Conservation (phyloP, 2,888 invertebrate species). For the Mallateleia sp. region DNA sequence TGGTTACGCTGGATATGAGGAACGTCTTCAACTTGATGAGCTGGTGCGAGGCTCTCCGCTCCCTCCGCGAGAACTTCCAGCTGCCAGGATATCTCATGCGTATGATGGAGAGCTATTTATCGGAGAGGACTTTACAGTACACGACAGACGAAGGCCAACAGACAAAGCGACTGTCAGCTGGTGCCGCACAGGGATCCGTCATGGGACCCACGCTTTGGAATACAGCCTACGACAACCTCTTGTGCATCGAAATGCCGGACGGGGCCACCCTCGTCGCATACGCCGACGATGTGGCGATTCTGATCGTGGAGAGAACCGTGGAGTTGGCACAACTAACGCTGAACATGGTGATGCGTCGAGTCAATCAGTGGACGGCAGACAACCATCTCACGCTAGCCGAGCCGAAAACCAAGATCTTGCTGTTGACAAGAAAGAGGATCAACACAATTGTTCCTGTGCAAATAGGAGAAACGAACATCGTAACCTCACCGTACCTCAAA, state of each 20-base stretch:
- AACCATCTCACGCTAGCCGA: not conserved
- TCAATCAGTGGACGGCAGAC: not conserved
- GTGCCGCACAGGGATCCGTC: slow-evolving; percentile 73
- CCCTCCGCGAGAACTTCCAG: not conserved
- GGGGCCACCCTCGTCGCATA: not conserved
- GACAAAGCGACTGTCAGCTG: slow-evolving; percentile 48
- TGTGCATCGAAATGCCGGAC: not conserved
- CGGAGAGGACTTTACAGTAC: slow-evolving; percentile 47
- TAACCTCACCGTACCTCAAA: not conserved
- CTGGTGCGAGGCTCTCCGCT: slow-evolving; percentile 63
- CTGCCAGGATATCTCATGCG: not conserved
- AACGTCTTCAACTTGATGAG: slow-evolving; percentile 75
- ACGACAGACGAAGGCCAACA: slow-evolving; percentile 51
- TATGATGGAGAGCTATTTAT: slow-evolving; percentile 54
- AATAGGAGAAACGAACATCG: not conserved
- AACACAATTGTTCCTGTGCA: not conserved
- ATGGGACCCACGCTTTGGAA: slow-evolving; percentile 77
- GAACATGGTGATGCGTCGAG: not conserved
- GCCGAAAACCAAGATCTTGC: not conserved
- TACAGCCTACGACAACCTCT: slow-evolving; percentile 1
- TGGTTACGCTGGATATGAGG: slow-evolving; percentile 68
- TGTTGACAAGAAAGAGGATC: not conserved
- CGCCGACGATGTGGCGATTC: not conserved
- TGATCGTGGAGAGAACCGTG: not conserved
- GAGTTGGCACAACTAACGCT: not conserved